Evolutionary conservation across 1,140 invertebrate genomes (phyloP), one percentile per base, ranked within the genome.

Genomic region (Drosophila sulfurigaster): DNA sequence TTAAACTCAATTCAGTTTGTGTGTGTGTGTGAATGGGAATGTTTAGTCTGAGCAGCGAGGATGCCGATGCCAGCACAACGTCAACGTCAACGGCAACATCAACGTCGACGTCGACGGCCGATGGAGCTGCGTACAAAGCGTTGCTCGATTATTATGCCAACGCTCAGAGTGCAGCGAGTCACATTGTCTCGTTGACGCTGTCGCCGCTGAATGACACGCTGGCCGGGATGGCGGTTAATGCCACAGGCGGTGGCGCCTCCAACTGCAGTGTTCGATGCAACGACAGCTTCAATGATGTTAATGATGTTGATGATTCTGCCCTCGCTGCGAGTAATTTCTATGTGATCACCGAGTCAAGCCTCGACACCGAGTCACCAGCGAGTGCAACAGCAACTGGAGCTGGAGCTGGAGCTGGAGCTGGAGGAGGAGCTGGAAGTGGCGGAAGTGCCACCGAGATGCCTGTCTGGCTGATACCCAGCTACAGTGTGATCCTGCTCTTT

Each of bases 401-500:
- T 7, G 11, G 28, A 1, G 20, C n/a, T 13, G 15, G n/a, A 1
- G 30, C 25, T 16, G 7, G 38, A 35, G 30, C 3, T n/a, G 16
- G 13, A 1, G 20, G 20, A 11, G 20, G 5, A 0, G 25, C 28
- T n/a, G 7, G 41, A 5, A 11, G 25, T 7, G 10, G 16, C n/a
- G 49, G 16, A 32, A 63, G 20, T 10, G 56, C 62, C 16, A 72
- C 66, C 0, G 91, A 82, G 8, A 92, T 92, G 91, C 91, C 91
- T 11, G 78, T 86, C 16, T 92, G 90, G 91, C 52, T 91, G 7
- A 94, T 97, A 66, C 95, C 96, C 2, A 93, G 97, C 1, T 97
- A 97, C 88, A 94, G 95, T 30, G 92, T 95, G 0, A 97, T 98
- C 67, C 97, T 98, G 89, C 87, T 97, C 5, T 94, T 97, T 51